Conservation (phyloP, 2,888 invertebrate genomes). For the Acleris cristana region DNA sequence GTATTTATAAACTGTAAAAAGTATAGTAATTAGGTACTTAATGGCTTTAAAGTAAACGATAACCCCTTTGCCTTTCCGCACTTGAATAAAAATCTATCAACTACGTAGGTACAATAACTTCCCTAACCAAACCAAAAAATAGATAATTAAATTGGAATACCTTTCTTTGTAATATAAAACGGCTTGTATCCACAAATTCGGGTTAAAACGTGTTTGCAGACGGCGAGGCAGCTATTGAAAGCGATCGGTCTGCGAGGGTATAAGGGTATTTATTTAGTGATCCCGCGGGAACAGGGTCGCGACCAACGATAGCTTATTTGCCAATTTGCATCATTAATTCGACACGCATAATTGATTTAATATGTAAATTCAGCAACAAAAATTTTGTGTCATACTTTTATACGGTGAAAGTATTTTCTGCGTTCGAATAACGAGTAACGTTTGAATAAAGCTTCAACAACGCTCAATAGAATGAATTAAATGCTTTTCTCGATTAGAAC, state of each 20-base stretch:
- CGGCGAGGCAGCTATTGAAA: constrained; percentile 57
- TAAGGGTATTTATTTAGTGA: constrained; percentile 64
- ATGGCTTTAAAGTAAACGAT: too few relatives aligned
- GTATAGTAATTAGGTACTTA: too few relatives aligned
- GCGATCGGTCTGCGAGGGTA: constrained; percentile 52
- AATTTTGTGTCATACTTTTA: constrained; percentile 45
- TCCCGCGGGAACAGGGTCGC: constrained; percentile 59
- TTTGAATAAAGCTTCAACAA: too few relatives aligned
- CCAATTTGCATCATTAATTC: constrained; percentile 78
- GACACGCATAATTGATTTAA: constrained; percentile 69
- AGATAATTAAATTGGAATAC: neutral
- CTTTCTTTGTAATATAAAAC: constrained; percentile 4
- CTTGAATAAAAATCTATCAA: too few relatives aligned
- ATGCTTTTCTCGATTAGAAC: too few relatives aligned
- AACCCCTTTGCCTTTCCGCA: too few relatives aligned
- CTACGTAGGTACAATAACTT: too few relatives aligned
- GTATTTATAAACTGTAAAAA: too few relatives aligned
- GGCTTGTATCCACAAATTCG: constrained; percentile 27
- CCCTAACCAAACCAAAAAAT: constrained; percentile 21
- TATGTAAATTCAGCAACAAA: constrained; percentile 65
- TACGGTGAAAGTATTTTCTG: constrained; percentile 6
- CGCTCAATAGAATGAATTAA: too few relatives aligned
- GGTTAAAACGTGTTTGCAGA: constrained; percentile 52
- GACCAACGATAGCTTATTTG: constrained; percentile 72
- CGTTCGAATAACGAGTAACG: too few relatives aligned